Evolutionary conservation across 1,140 invertebrate genomes (phyloP).

Genomic region (Geopemphigus sp.): DNA sequence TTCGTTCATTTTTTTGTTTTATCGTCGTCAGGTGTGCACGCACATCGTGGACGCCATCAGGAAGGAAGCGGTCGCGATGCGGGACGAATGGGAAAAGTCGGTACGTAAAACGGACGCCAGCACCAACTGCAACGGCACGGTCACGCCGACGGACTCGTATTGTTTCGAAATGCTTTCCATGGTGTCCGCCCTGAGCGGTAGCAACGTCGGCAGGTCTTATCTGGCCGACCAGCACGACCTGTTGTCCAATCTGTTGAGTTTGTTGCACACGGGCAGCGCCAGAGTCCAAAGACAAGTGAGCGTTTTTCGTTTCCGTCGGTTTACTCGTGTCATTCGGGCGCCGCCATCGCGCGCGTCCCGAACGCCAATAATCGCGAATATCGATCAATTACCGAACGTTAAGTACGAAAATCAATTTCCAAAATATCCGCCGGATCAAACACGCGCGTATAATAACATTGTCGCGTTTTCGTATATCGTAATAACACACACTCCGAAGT

Average conservation of each 20-base stretch:
- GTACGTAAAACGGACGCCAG: conserved; percentile 51
- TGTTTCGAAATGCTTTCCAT: conserved; percentile 97
- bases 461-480: too few relatives aligned
- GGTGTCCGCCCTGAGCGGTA: conserved; percentile 90
- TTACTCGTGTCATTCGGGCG: too few relatives aligned
- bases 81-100: conserved; percentile 82
- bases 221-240: conserved; percentile 84
- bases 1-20: too few relatives aligned
- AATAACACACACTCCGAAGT: too few relatives aligned
- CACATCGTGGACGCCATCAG: conserved; percentile 92
- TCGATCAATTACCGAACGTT: too few relatives aligned
- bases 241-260: conserved; percentile 77
- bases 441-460: too few relatives aligned
- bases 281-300: conserved; percentile 85
- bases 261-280: conserved; percentile 91
- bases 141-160: conserved; percentile 76
- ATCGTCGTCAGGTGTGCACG: conserved; percentile 69
- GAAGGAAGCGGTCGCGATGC: conserved; percentile 77
- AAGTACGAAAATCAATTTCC: too few relatives aligned
- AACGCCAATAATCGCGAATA: too few relatives aligned
- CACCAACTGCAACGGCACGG: conserved; percentile 55
- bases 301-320: too few relatives aligned
- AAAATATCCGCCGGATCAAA: too few relatives aligned
- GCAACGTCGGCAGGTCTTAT: conserved; percentile 83
- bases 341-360: too few relatives aligned